Percentiles rank a stretch among this genome's conserved stretches.
Conservation (phyloP, 2,888 invertebrate genomes). For the Lobophora halterata region DNA sequence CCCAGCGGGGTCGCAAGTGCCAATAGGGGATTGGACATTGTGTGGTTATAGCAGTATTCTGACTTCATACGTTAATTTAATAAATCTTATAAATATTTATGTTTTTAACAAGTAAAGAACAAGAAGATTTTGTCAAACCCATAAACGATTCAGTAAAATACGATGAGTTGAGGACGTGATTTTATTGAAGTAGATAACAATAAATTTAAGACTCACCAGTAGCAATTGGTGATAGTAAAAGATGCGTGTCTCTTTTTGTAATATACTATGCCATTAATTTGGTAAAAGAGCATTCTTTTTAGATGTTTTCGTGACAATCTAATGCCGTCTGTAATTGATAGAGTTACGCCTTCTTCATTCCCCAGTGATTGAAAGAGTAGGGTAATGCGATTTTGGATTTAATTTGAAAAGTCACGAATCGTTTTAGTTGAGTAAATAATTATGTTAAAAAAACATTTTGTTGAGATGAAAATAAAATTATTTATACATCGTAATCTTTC, state of each 20-base stretch:
- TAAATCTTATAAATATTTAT: too few relatives aligned
- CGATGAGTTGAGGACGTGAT: too few relatives aligned
- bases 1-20: slow-evolving; percentile 28
- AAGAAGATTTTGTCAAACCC: too few relatives aligned
- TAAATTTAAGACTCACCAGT: too few relatives aligned
- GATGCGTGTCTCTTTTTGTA: slow-evolving; percentile 19
- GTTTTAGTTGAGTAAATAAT: slow-evolving; percentile 1
- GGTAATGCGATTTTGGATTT: slow-evolving; percentile 30
- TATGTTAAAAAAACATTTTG: slow-evolving; percentile 6
- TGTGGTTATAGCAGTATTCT: too few relatives aligned
- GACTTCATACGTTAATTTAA: too few relatives aligned
- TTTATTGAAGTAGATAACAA: too few relatives aligned
- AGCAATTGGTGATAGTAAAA: slow-evolving; percentile 1
- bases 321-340: slow-evolving; percentile 39
- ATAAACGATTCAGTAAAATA: too few relatives aligned
- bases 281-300: slow-evolving; percentile 39
- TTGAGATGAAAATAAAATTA: neutral
- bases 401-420: slow-evolving; percentile 16
- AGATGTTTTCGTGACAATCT: slow-evolving; percentile 37
- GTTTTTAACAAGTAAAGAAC: too few relatives aligned
- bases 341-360: slow-evolving; percentile 29
- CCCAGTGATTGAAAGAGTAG: slow-evolving; percentile 29
- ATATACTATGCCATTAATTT: slow-evolving; percentile 36
- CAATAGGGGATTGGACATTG: slow-evolving; percentile 16
- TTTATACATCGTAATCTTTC: neutral